Percentiles rank a stretch among this genome's conserved stretches.
Evolutionary conservation across 1,140 invertebrate genomes (phyloP).

Genomic region (Anoplophora glabripennis): DNA sequence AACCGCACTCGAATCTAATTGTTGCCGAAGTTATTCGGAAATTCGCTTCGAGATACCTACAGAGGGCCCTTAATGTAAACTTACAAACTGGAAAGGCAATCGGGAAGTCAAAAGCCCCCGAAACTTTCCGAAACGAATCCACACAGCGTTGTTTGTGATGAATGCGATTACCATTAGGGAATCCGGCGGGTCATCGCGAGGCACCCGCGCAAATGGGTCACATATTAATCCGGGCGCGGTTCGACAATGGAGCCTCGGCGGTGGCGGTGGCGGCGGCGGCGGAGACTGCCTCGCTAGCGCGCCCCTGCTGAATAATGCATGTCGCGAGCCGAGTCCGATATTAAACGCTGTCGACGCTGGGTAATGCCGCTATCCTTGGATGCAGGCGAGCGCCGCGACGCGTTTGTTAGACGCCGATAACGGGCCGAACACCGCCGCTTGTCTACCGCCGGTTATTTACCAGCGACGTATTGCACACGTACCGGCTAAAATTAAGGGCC

Average conservation of each 20-base stretch:
- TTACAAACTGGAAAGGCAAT: too few species aligned
- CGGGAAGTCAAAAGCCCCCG: too few species aligned
- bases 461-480: background rate
- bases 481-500: background rate
- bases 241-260: background rate
- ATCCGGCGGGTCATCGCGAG: background rate
- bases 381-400: background rate
- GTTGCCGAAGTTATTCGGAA: too few species aligned
- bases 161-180: too few species aligned
- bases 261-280: too few species aligned
- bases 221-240: background rate
- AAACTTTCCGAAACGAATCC: too few species aligned
- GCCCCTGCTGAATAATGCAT: background rate
- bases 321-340: background rate
- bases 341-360: slow-evolving; percentile 1
- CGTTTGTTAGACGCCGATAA: slow-evolving; percentile 1
- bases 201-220: background rate
- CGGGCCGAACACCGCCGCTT: background rate
- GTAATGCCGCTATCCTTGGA: background rate
- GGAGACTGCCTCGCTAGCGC: background rate
- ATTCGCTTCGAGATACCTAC: too few species aligned
- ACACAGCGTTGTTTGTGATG: too few species aligned
- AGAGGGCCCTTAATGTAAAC: too few species aligned
- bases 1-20: too few species aligned
- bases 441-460: background rate